Conservation (phyloP, 2,888 invertebrate species). For the Xylota sylvarum region DNA sequence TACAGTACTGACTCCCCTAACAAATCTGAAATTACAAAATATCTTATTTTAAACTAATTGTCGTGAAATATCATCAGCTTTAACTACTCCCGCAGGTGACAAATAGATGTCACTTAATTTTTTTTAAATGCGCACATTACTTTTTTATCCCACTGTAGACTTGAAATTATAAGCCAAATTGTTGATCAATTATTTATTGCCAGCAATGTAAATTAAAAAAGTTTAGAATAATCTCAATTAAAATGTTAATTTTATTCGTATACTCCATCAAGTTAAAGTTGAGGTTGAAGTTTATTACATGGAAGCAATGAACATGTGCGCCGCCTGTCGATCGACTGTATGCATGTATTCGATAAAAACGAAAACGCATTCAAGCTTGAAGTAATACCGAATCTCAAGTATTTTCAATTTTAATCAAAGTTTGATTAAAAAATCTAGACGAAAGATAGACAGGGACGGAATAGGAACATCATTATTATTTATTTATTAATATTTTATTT, state of each 20-base stretch:
- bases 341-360: neutral
- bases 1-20: too few relatives aligned
- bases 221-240: neutral
- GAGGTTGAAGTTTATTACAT: constrained; percentile 14
- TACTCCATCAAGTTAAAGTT: constrained; percentile 10
- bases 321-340: neutral
- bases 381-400: neutral
- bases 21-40: too few relatives aligned
- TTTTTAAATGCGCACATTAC: neutral
- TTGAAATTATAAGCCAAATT: neutral
- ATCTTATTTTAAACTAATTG: too few relatives aligned
- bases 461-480: too few relatives aligned
- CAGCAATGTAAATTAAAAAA: constrained; percentile 6
- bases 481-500: too few relatives aligned
- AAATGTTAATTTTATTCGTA: neutral
- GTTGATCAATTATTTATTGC: constrained; percentile 1
- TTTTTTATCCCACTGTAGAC: neutral
- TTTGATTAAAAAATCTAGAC: neutral
- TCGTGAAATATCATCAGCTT: too few relatives aligned
- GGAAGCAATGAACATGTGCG: neutral
- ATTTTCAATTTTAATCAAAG: neutral
- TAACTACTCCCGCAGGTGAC: too few relatives aligned
- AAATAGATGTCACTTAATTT: too few relatives aligned
- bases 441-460: neutral
- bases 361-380: neutral